Conservation (phyloP, 2,888 invertebrate genomes). For the Schizaphis graminum region DNA sequence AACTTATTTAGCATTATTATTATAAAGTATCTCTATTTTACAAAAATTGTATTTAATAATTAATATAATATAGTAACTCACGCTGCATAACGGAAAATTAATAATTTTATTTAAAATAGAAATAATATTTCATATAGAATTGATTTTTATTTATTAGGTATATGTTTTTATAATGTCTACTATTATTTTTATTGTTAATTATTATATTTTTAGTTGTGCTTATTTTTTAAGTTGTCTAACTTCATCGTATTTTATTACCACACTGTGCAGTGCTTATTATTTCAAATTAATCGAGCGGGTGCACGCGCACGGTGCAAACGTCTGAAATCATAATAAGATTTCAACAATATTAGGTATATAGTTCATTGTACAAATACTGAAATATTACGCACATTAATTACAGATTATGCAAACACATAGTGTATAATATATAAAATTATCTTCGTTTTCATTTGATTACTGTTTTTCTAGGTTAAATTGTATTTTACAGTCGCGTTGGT, state of each 20-base stretch:
- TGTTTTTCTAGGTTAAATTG: conserved; percentile 50
- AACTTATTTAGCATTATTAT: background rate
- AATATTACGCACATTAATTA: conserved; percentile 25
- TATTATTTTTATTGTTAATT: background rate
- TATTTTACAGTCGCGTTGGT: background rate
- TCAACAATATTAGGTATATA: conserved; percentile 21
- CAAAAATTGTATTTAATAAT: background rate
- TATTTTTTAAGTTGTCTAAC: background rate
- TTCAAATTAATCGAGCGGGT: background rate
- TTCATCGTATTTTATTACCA: background rate
- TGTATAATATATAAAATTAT: background rate
- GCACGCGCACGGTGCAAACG: background rate
- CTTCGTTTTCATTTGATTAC: background rate
- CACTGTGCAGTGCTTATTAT: conserved; percentile 1
- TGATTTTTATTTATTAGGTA: background rate
- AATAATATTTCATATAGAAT: background rate
- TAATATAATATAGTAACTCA: background rate
- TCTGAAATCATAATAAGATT: background rate
- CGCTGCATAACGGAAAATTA: background rate
- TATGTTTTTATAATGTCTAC: background rate
- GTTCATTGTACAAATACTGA: conserved; percentile 43
- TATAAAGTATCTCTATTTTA: background rate
- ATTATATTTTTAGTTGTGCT: background rate
- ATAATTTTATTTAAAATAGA: background rate
- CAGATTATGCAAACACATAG: conserved; percentile 6